These are phyloP conservation scores for Crocidura indochinensis DNA, from an alignment of 2,797 vertebrate species.

Conservation along the genomic window DNA sequence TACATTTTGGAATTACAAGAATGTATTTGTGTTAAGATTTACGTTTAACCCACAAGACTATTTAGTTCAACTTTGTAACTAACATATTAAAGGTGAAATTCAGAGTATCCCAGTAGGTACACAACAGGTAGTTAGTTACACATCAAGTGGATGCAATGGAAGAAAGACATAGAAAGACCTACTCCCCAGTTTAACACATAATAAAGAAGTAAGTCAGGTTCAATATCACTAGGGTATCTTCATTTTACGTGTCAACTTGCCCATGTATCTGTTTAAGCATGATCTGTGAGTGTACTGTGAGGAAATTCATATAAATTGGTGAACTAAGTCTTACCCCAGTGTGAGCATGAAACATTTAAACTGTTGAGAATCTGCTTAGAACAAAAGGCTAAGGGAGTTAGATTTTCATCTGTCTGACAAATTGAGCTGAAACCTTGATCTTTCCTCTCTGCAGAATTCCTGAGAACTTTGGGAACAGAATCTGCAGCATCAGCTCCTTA, in stretches of 20 bases:
- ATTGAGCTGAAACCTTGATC: not conserved
- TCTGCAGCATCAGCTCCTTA: not conserved
- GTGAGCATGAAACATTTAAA: not conserved
- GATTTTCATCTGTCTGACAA: not conserved
- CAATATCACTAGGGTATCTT: not conserved
- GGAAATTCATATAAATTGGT: not conserved
- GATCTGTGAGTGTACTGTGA: not conserved
- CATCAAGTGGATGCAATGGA: not conserved
- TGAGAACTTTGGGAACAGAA: not conserved
- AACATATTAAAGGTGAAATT: not conserved
- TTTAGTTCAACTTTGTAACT: not conserved
- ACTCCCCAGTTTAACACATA: accelerated
- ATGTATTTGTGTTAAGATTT: not conserved
- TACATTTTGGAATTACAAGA: constrained; percentile 23
- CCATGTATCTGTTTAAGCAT: not conserved
- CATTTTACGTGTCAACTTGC: not conserved
- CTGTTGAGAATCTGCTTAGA: not conserved
- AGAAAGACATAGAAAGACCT: not conserved
- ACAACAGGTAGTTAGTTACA: not conserved
- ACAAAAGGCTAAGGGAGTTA: not conserved
- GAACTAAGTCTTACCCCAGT: not conserved
- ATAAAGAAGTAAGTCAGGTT: not conserved
- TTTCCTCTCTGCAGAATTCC: too few relatives aligned
- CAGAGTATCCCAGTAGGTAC: not conserved
- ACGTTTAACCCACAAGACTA: too few relatives aligned